These are phyloP conservation scores for Cochlearius cochlearius DNA, from an alignment of 2,113 vertebrate genomes.

Conservation along the genomic window DNA sequence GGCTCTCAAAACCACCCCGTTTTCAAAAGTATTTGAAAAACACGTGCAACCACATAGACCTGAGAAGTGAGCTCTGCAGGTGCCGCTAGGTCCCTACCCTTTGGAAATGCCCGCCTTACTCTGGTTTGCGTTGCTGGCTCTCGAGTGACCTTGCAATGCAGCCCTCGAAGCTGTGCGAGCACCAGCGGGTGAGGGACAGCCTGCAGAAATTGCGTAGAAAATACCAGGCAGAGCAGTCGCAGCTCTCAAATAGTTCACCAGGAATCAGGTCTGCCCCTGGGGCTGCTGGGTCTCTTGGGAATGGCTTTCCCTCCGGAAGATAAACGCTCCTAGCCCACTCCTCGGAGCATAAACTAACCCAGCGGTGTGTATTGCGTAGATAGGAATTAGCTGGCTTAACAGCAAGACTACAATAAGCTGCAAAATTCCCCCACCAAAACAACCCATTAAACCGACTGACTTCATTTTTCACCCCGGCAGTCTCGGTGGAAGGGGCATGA, in stretches of 20 bases:
- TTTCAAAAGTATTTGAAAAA: not conserved
- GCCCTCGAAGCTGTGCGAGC: not conserved
- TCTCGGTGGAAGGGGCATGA: not conserved
- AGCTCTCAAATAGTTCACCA: not conserved
- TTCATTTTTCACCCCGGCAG: not conserved
- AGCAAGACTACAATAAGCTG: not conserved
- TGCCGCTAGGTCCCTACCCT: not conserved
- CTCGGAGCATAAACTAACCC: not conserved
- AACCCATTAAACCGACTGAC: not conserved
- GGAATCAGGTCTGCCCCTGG: not conserved
- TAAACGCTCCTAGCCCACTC: not conserved
- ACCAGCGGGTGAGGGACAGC: not conserved
- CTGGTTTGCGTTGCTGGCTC: not conserved
- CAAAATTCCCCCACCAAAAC: not conserved
- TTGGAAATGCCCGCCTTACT: not conserved
- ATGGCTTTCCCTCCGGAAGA: not conserved
- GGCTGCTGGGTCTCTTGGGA: not conserved
- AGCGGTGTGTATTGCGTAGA: not conserved
- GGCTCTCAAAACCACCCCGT: not conserved
- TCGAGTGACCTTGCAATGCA: not conserved
- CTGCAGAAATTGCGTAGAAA: not conserved
- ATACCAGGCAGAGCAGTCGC: not conserved
- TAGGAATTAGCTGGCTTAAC: not conserved
- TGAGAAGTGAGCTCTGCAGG: not conserved
- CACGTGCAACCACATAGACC: too few species aligned